Evolutionary conservation across 2,113 vertebrate genomes (phyloP).

Genomic region (Corythoichthys haematopterus): DNA sequence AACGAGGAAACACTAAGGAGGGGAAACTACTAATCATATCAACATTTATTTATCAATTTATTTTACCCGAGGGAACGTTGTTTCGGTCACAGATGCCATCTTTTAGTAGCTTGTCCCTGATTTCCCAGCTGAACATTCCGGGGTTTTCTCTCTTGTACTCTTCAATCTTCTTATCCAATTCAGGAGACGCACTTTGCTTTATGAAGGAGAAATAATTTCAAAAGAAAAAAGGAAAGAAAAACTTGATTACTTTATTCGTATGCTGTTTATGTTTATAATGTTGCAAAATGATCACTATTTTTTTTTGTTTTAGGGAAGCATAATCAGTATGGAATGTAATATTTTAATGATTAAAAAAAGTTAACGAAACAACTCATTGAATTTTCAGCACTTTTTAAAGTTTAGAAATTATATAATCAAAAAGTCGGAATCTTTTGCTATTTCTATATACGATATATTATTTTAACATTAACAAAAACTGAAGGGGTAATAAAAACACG

Average conservation of each 20-base stretch:
- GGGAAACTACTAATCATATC: not conserved
- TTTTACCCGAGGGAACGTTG: slow-evolving; percentile 90
- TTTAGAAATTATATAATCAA: not conserved
- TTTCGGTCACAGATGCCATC: slow-evolving; percentile 94
- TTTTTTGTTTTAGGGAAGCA: too few species aligned
- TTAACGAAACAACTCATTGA: not conserved
- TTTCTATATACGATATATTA: not conserved
- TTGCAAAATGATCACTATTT: not conserved
- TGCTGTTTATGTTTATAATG: too few species aligned
- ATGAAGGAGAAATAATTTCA: not conserved
- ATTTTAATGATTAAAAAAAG: not conserved
- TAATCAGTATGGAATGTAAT: not conserved
- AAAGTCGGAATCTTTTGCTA: not conserved
- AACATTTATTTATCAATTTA: not conserved
- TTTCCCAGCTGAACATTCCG: slow-evolving; percentile 99
- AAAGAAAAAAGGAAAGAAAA: not conserved
- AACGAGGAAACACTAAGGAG: not conserved
- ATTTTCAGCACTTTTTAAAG: not conserved
- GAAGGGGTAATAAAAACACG: too few species aligned
- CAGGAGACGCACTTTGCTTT: slow-evolving; percentile 90
- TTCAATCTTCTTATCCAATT: slow-evolving; percentile 96
- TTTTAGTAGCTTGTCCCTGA: slow-evolving; percentile 93
- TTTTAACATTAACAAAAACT: too few species aligned
- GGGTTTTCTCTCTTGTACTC: slow-evolving; percentile 94
- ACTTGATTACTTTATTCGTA: not conserved